Evolutionary conservation across 2,888 invertebrate species (phyloP), one percentile per base, ranked within the genome.

Genomic region (Erpobdella octoculata): DNA sequence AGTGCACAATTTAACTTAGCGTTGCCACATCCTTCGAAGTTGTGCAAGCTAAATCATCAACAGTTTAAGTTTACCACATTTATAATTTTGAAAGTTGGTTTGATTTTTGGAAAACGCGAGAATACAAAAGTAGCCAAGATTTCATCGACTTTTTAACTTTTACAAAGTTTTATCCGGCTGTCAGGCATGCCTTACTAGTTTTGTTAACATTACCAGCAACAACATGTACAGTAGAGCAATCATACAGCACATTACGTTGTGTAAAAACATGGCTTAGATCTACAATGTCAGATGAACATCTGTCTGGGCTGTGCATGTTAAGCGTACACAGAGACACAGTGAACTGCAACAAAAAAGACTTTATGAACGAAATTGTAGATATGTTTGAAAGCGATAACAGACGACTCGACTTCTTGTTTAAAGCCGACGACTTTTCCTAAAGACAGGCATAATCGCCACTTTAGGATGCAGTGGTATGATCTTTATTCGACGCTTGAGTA

Each of bases 91-190:
- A 41, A 41, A 41, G 46, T 41, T 41, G 46, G 46, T 41, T 15
- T 41, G 46, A 41, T 41, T 41, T 41, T 41, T 41, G 46, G 46
- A 41, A 41, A n/a, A 41, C 46, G 46, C 46, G 46, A 41, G 46
- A 41, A n/a, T 41, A 15, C 46, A 41, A 41, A 41, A 41, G 12
- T 41, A 15, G 46, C n/a, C 12, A 41, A 41, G 46, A 41, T 41
- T 41, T 41, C 46, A 41, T 41, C n/a, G 46, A 41, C 46, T n/a
- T n/a, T n/a, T n/a, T n/a, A n/a, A 41, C 46, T 41, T 41, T 41
- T 41, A 41, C 46, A 41, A 12, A 41, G 46, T 41, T 41, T 41
- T 41, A 41, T 41, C 46, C 46, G 46, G 46, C 46, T 41, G 46
- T 41, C 46, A 41, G n/a, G 46, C n/a, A n/a, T 41, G 46, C 46